phyloP scores from a whole-genome alignment of 2,797 vertebrate species.

The Sphenodon punctatus region DNA sequence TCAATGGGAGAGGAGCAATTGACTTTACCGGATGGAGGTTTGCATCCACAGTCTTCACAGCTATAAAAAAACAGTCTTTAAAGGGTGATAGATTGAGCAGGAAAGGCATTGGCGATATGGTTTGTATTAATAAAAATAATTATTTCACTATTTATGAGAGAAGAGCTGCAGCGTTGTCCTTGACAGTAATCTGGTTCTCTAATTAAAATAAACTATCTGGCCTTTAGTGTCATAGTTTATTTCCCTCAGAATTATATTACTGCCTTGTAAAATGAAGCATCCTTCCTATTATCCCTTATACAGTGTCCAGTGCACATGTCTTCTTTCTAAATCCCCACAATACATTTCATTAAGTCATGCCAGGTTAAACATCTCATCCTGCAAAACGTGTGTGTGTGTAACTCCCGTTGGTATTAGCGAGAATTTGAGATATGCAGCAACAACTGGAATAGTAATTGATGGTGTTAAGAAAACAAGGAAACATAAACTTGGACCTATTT shows the following conservation, averaged over 20 bases:
- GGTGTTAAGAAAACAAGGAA: no score
- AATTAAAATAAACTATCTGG: neutral
- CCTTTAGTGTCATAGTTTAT: neutral
- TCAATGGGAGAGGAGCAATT: no score
- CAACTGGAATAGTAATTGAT: neutral
- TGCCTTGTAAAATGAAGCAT: neutral
- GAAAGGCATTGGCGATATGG: accelerated
- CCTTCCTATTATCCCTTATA: neutral
- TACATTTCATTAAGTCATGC: neutral
- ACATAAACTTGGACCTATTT: no score
- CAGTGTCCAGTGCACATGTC: neutral
- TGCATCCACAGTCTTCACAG: neutral
- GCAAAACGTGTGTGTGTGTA: neutral
- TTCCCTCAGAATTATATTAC: neutral
- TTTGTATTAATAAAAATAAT: neutral
- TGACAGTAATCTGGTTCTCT: neutral
- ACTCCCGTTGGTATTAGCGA: neutral
- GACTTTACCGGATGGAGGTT: no score
- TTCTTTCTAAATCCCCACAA: neutral
- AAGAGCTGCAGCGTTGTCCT: neutral
- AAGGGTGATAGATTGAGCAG: neutral
- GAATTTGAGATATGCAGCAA: neutral
- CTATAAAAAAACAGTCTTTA: neutral
- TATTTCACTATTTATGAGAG: neutral
- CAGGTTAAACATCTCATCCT: neutral